Evolutionary conservation across 2,888 invertebrate species (phyloP), one percentile per base, ranked within the genome.

Genomic region (Biston betularia): DNA sequence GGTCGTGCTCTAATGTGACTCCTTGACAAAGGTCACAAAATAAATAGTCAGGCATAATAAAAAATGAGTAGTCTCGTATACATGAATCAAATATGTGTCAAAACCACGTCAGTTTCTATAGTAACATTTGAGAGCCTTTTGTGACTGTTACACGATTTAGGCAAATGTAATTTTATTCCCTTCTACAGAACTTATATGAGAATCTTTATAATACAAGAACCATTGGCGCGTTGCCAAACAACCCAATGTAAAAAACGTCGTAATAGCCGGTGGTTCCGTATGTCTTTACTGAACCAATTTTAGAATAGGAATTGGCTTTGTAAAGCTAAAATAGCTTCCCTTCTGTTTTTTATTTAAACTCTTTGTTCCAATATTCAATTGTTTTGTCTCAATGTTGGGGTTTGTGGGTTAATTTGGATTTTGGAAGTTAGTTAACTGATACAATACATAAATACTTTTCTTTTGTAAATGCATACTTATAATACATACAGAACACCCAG

Each of bases 211-310:
- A 59, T 63, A 50, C 49, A 50, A 62, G 58, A 54, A 58, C 71
- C 44, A 70, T 70, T 74, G 74, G 74, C 69, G 49, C 64, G 55
- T 59, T 58, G 74, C 74, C 74, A 74, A 71, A 69, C 68, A 67
- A 69, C 59, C 70, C 70, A 70, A 72, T 72, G 72, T 70, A 72
- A 74, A 74, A 74, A 74, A 70, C 72, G 70, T 68, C 56, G 64
- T 62, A 72, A 72, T 69, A 69, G 69, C 67, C 69, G 38, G 11
- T 57, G 53, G 69, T 71, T 70, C 69, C 68, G 67, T 71, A 74
- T 69, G 74, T 71, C 72, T 74, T 71, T 74, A 74, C 71, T 68
- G 71, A 64, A 68, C 67, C 72, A 69, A 72, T 74, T 74, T 66
- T 46, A 58, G 63, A 65, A 65, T 56, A 62, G 49, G 63, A 69